Conservation (phyloP, 1,140 invertebrate genomes). For the Drosophila pandora region DNA sequence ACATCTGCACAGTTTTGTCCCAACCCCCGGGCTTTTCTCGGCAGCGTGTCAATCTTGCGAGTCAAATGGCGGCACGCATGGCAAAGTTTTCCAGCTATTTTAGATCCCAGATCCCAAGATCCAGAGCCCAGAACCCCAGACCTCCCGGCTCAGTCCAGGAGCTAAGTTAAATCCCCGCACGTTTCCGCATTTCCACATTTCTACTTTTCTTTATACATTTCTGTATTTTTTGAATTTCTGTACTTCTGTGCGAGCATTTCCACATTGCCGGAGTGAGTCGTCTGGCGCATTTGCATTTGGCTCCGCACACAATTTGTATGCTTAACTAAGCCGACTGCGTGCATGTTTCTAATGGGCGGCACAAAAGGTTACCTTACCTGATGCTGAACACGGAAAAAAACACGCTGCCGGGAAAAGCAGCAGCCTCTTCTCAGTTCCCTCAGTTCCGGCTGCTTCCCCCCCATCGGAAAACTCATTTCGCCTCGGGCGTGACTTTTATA, state of each 20-base stretch:
- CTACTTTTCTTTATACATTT: conserved; percentile 60
- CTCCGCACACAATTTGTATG: conserved; percentile 64
- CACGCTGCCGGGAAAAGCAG: conserved; percentile 36
- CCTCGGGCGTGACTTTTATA: conserved; percentile 80
- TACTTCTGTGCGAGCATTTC: conserved; percentile 45
- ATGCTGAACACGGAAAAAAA: conserved; percentile 64
- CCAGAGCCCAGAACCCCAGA: conserved; percentile 2
- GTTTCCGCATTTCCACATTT: conserved; percentile 71
- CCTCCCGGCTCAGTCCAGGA: conserved; percentile 3
- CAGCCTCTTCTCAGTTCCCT: not conserved
- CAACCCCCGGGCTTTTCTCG: conserved; percentile 38
- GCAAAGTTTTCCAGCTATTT: conserved; percentile 62
- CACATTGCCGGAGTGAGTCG: conserved; percentile 8
- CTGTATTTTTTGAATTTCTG: conserved; percentile 49
- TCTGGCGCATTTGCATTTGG: conserved; percentile 51
- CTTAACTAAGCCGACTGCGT: conserved; percentile 80
- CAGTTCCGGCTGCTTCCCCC: not conserved
- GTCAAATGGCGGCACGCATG: conserved; percentile 81
- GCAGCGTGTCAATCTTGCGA: conserved; percentile 79
- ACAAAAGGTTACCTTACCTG: conserved; percentile 76
- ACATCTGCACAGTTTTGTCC: conserved; percentile 73
- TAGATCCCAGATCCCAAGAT: not conserved
- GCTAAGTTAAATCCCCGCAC: conserved; percentile 71
- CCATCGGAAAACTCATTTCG: conserved; percentile 70
- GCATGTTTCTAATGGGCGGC: conserved; percentile 81